Percentiles rank a stretch among this genome's conserved stretches.
Conservation (phyloP, 2,888 invertebrate genomes). For the Ectemnius cavifrons region DNA sequence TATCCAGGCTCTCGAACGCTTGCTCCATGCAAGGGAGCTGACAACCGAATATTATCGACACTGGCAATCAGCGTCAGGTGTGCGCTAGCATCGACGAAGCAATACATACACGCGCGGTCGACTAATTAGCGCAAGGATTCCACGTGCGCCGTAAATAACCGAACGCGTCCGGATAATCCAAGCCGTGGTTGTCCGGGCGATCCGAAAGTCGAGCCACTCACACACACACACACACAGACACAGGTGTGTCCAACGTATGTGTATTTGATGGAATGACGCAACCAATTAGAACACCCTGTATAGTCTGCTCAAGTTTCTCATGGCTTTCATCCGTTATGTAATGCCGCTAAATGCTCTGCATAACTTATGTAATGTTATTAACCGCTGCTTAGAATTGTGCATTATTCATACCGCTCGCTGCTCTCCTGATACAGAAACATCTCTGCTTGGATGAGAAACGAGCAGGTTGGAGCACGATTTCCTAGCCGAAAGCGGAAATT, state of each 20-base stretch:
- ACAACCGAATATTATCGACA: background rate
- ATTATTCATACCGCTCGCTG: background rate
- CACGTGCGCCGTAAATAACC: constrained; percentile 7
- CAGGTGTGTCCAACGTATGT: too few species aligned
- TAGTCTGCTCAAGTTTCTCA: constrained; percentile 33
- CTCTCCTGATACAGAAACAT: too few species aligned
- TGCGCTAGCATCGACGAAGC: too few species aligned
- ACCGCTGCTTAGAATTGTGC: constrained; percentile 19
- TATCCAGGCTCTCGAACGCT: too few species aligned
- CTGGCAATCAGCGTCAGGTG: too few species aligned
- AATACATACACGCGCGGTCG: background rate
- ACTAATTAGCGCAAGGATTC: constrained; percentile 15
- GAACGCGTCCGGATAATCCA: background rate
- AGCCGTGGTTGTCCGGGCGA: too few species aligned
- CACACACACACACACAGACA: background rate
- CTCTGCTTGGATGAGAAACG: too few species aligned
- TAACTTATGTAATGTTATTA: constrained; percentile 36
- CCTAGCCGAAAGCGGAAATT: too few species aligned
- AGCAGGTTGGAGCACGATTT: too few species aligned
- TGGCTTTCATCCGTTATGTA: constrained; percentile 46
- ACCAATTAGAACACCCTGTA: constrained; percentile 41
- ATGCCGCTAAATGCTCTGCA: constrained; percentile 19
- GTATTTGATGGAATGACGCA: constrained; percentile 30
- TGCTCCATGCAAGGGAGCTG: background rate
- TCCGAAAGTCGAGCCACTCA: background rate